Base-by-base conservation (phyloP, 2,888 invertebrate species). In the Heteromyza rotundicornis region DNA sequence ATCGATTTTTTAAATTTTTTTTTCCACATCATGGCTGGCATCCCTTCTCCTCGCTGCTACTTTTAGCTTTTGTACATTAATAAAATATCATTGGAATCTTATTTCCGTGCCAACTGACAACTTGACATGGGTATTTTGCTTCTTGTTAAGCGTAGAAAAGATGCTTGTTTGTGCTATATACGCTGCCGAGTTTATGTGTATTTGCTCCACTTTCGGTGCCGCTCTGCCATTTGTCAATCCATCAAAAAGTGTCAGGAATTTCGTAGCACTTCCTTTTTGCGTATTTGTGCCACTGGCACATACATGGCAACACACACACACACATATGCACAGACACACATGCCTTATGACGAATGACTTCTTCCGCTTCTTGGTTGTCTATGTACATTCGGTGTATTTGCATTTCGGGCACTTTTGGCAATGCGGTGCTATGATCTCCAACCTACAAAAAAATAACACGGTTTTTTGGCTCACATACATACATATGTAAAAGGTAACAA, bases 211-310 rank as follows among this genome's bases (percentile, higher is more conserved):
- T 47, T 47, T 5, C 5, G 17, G 19, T 14, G 17, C 47, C 47
- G 20, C 47, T 5, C 20, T 19, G 47, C 47, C 47, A 47, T 47
- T 47, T 47, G 47, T 47, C 47, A 47, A 47, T 47, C 47, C 47
- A 47, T 47, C 47, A 47, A n/a, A 40, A 47, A 19, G 47, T 47
- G 47, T 47, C 20, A 14, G n/a, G n/a, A 40, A 47, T 20, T 20
- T 5, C 3, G 20, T 14, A 47, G 40, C 40, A n/a, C 16, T 40
- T 40, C 2, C 40, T n/a, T 27, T n/a, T n/a, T 14, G n/a, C 8
- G 40, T 40, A 40, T 27, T 10, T 27, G 27, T 27, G 27, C 40
- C 2, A 40, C 40, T 14, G 8, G 10, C 5, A 40, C 40, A 14
- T 19, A 47, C 19, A 47, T 20, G 19, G 19, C 19, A 7, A 19